Conservation (phyloP, 2,113 vertebrate genomes). For the Spea multiplicata region DNA sequence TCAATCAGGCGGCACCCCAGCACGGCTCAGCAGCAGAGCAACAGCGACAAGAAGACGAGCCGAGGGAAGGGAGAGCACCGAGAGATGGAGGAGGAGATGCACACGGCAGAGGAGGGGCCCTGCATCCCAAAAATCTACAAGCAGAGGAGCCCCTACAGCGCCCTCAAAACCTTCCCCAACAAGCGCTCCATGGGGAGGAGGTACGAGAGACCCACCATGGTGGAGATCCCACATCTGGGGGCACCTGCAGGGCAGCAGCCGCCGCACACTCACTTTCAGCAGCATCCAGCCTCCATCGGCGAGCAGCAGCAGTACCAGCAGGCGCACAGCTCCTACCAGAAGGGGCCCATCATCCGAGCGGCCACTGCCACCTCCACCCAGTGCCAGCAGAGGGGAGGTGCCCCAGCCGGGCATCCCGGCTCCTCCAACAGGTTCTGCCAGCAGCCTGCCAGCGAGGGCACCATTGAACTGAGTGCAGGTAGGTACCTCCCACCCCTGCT, state of each 20-base stretch:
- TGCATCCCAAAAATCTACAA: constrained; percentile 83
- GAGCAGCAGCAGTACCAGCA: constrained; percentile 64
- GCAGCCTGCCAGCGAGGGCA: constrained; percentile 65
- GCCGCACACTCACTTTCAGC: constrained; percentile 57
- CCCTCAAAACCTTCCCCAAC: constrained; percentile 82
- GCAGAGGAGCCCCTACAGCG: constrained; percentile 82
- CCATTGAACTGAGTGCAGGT: constrained; percentile 85
- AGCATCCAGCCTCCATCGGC: constrained; percentile 65
- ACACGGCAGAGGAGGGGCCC: constrained; percentile 83
- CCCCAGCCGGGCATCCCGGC: constrained; percentile 46
- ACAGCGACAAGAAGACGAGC: constrained; percentile 51
- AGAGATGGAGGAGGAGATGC: constrained; percentile 83
- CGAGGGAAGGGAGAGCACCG: constrained; percentile 54
- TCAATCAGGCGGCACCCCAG: constrained; percentile 72
- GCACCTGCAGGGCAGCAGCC: constrained; percentile 67
- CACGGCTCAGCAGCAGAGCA: constrained; percentile 50
- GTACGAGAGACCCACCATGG: constrained; percentile 84
- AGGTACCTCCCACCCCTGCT: constrained; percentile 50
- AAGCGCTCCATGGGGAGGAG: constrained; percentile 77
- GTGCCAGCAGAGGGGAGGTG: constrained; percentile 57
- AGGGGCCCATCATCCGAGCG: constrained; percentile 72
- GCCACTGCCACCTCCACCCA: constrained; percentile 67
- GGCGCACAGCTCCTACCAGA: constrained; percentile 70
- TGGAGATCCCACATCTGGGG: constrained; percentile 80
- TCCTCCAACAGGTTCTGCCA: constrained; percentile 64